These are phyloP conservation scores for Miltochrista miniata DNA, from an alignment of 2,888 invertebrate genomes.

Conservation along the genomic window DNA sequence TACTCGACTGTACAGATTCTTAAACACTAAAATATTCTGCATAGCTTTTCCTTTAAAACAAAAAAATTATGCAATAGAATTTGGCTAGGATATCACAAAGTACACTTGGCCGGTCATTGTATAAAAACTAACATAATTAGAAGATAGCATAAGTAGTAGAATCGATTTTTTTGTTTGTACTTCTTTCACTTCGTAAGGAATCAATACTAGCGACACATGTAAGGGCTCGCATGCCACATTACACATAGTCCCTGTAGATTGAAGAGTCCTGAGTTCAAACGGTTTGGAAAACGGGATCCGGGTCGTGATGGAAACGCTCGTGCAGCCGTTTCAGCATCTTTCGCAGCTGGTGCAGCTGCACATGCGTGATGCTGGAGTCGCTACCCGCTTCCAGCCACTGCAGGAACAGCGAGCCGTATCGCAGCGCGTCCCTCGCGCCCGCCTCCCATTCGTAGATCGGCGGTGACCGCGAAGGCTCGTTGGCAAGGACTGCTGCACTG, in stretches of 20 bases:
- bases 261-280: conserved; percentile 44
- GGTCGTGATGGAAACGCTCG: conserved; percentile 14
- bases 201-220: conserved; percentile 77
- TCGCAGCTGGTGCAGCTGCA: conserved; percentile 90
- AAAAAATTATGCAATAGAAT: conserved; percentile 78
- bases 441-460: conserved; percentile 63
- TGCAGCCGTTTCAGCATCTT: conserved; percentile 85
- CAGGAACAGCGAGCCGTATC: conserved; percentile 91
- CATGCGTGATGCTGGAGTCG: conserved; percentile 90
- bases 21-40: conserved; percentile 69
- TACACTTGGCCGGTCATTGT: too few relatives aligned
- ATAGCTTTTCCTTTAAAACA: conserved; percentile 83
- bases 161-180: too few relatives aligned
- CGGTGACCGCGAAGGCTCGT: conserved; percentile 45
- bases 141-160: too few relatives aligned
- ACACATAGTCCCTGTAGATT: conserved; percentile 76
- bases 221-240: conserved; percentile 48
- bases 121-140: too few relatives aligned
- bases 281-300: too few relatives aligned
- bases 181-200: too few relatives aligned
- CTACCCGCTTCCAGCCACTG: conserved; percentile 91
- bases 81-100: conserved; percentile 84
- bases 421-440: conserved; percentile 85
- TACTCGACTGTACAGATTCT: conserved; percentile 47
- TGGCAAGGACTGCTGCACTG: conserved; percentile 49